Evolutionary conservation across 2,888 invertebrate species (phyloP).

Genomic region (Mythimna albipuncta): DNA sequence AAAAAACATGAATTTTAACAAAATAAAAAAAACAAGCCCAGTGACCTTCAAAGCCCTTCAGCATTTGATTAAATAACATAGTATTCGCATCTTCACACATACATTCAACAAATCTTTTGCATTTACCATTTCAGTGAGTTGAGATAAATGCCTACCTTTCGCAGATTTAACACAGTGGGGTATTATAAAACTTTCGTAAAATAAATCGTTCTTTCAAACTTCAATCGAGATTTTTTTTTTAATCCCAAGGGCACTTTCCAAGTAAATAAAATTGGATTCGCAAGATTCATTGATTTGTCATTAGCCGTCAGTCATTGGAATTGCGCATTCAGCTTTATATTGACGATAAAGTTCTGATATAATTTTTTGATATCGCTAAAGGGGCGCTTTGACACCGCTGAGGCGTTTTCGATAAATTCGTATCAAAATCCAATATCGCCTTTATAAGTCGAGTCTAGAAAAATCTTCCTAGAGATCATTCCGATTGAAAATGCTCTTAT

Average conservation of each 20-base stretch:
- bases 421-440: slow-evolving; percentile 85
- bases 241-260: slow-evolving; percentile 43
- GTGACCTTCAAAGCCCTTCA: not conserved
- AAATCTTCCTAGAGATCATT: slow-evolving; percentile 70
- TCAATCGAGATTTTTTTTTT: slow-evolving; percentile 46
- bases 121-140: slow-evolving; percentile 1
- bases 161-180: slow-evolving; percentile 7
- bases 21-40: too few relatives aligned
- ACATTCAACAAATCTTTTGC: slow-evolving; percentile 1
- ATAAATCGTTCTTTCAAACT: slow-evolving; percentile 54
- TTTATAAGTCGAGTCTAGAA: slow-evolving; percentile 70
- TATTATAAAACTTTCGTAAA: slow-evolving; percentile 33
- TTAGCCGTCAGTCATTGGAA: slow-evolving; percentile 64
- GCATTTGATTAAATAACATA: not conserved
- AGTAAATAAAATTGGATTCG: slow-evolving; percentile 53
- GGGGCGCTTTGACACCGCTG: slow-evolving; percentile 81
- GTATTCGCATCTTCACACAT: not conserved
- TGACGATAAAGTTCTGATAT: slow-evolving; percentile 86
- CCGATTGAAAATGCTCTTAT: slow-evolving; percentile 76
- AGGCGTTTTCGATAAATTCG: slow-evolving; percentile 81
- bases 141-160: slow-evolving; percentile 20
- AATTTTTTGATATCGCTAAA: slow-evolving; percentile 83
- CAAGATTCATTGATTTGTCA: slow-evolving; percentile 64
- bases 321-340: slow-evolving; percentile 70
- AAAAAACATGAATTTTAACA: not conserved